Percentiles rank a stretch among this genome's conserved stretches.
These are phyloP conservation scores for Idaea aversata DNA, from an alignment of 2,888 invertebrate genomes.

Conservation along the genomic window DNA sequence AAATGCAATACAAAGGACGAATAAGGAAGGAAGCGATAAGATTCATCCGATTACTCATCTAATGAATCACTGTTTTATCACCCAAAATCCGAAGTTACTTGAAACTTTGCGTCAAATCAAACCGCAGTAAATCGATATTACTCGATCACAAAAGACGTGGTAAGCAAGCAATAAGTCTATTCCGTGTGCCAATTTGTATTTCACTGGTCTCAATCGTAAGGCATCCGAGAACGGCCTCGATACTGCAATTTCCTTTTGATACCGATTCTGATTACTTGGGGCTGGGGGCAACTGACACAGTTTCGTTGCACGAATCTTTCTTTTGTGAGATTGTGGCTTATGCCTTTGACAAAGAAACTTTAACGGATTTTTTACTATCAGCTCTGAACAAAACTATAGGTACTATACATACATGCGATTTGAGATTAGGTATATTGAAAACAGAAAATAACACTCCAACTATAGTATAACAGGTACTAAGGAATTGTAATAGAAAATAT, in stretches of 20 bases:
- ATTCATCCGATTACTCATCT: not conserved
- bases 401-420: no score
- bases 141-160: slow-evolving; percentile 27
- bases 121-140: slow-evolving; percentile 30
- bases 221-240: slow-evolving; percentile 54
- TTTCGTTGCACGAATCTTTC: slow-evolving; percentile 30
- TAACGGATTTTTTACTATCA: not conserved
- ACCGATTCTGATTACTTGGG: slow-evolving; percentile 42
- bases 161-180: slow-evolving; percentile 21
- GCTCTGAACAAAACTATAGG: not conserved
- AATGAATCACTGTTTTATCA: not conserved
- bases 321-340: slow-evolving; percentile 12
- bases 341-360: not conserved
- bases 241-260: slow-evolving; percentile 57
- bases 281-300: slow-evolving; percentile 34
- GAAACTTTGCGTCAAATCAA: slow-evolving; percentile 12
- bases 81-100: not conserved
- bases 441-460: no score
- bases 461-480: no score
- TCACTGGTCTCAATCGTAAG: slow-evolving; percentile 39
- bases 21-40: not conserved
- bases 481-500: slow-evolving; percentile 1
- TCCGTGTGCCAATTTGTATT: slow-evolving; percentile 33
- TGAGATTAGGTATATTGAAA: no score
- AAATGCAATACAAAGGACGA: not conserved